phyloP scores from a whole-genome alignment of 2,888 invertebrate genomes.

The Cheilosia variabilis region DNA sequence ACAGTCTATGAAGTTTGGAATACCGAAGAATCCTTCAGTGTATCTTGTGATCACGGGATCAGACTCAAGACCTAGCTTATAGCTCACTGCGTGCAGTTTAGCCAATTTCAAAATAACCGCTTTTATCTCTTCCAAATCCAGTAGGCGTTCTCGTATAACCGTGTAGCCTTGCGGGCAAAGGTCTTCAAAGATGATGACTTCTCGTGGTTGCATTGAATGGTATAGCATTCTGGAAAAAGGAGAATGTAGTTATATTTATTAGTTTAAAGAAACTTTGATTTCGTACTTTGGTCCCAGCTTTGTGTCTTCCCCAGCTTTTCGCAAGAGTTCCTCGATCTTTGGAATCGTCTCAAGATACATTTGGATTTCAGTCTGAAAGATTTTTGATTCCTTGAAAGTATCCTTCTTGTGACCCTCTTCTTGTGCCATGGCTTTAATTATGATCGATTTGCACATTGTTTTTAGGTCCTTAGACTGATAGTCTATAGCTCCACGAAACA shows the following conservation, averaged over 20 bases:
- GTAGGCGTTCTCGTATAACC: slow-evolving; percentile 58
- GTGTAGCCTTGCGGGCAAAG: slow-evolving; percentile 56
- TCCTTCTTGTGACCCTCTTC: slow-evolving; percentile 73
- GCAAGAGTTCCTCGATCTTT: slow-evolving; percentile 72
- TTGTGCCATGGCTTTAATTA: slow-evolving; percentile 75
- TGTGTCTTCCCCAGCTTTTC: slow-evolving; percentile 67
- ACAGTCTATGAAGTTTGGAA: slow-evolving; percentile 28
- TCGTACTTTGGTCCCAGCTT: slow-evolving; percentile 69
- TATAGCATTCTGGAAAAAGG: slow-evolving; percentile 38
- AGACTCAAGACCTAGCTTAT: slow-evolving; percentile 57
- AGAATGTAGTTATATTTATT: neutral
- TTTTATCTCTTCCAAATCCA: slow-evolving; percentile 53
- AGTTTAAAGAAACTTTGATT: neutral
- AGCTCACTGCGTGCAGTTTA: slow-evolving; percentile 75
- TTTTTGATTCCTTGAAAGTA: slow-evolving; percentile 30
- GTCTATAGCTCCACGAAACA: slow-evolving; percentile 37
- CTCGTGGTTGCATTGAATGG: slow-evolving; percentile 25
- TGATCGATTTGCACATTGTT: slow-evolving; percentile 56
- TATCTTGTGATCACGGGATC: slow-evolving; percentile 27
- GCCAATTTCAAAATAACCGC: slow-evolving; percentile 67
- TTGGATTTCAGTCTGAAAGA: slow-evolving; percentile 74
- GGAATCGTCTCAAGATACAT: slow-evolving; percentile 73
- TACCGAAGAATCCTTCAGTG: slow-evolving; percentile 8
- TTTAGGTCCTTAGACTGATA: neutral
- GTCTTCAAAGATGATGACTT: slow-evolving; percentile 71